phyloP scores from a whole-genome alignment of 2,797 vertebrate genomes.

The Eupleurogrammus muticus region DNA sequence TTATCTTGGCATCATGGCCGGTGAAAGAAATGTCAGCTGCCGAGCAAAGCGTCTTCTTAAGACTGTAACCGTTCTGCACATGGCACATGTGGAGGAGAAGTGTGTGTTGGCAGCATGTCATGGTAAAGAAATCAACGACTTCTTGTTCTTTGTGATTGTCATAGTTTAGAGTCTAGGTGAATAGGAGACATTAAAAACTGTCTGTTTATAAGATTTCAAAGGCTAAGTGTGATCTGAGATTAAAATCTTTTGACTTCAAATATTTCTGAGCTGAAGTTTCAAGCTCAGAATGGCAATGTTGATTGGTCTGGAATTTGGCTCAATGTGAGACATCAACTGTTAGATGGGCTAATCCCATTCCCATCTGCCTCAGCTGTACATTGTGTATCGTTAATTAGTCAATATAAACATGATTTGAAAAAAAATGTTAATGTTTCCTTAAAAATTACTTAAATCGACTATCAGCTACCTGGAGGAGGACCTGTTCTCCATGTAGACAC shows the following conservation, averaged over 20 bases:
- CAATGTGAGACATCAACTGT: background rate
- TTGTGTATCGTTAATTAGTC: too few species aligned
- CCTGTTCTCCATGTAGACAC: too few species aligned
- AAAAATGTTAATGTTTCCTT: too few species aligned
- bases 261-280: background rate
- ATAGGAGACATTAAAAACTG: background rate
- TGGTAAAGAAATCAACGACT: conserved; percentile 17
- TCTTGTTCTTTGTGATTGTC: background rate
- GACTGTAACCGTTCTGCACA: conserved; percentile 48
- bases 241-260: conserved; percentile 17
- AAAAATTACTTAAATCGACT: too few species aligned
- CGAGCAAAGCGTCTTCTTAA: conserved; percentile 36
- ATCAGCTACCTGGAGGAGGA: too few species aligned
- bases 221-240: conserved; percentile 8
- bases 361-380: too few species aligned
- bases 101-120: conserved; percentile 14
- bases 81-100: background rate
- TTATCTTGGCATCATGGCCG: conserved; percentile 53
- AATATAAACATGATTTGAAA: background rate
- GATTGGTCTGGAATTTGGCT: background rate
- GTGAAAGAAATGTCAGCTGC: conserved; percentile 62
- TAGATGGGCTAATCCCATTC: background rate
- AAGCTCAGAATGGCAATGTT: too few species aligned
- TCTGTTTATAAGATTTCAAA: background rate
- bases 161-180: background rate